Evolutionary conservation across 2,888 invertebrate genomes (phyloP), one percentile per base, ranked within the genome.

Genomic region (Leucophora obtusa): DNA sequence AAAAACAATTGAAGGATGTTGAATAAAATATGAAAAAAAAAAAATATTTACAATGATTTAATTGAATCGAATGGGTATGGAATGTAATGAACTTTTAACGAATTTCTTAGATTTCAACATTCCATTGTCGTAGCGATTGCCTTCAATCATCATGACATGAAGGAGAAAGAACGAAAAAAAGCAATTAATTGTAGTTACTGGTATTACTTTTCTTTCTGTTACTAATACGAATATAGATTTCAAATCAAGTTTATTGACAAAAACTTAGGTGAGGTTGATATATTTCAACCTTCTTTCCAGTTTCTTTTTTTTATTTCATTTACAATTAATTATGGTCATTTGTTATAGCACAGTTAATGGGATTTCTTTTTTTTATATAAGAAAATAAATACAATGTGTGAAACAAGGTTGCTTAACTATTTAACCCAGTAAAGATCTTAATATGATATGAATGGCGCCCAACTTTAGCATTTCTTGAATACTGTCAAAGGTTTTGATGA

Each of bases 321-420:
- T 18, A 1, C 28, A 62, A 47, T 28, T 62, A 62, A 50, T 62
- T 62, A 62, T 21, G 50, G 50, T 62, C 28, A 62, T 62, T 62
- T 62, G 62, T 60, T 21, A 38, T 3, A n/a, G 35, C 9, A 62
- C 6, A n/a, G 14, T 47, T 47, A 47, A n/a, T n/a, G n/a, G 4
- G 11, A 47, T 15, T 47, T 62, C 8, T 17, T n/a, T 50, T 62
- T n/a, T 2, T 14, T 17, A 6, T 18, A 47, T 15, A n/a, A n/a
- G 10, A 18, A 15, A 47, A 24, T 24, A 10, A 14, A 24, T 10
- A 10, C 60, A 47, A 60, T 54, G 18, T 24, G 47, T 21, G 11
- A 43, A 60, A 43, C 21, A 62, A 43, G 60, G 47, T 24, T 47
- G 14, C 6, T 18, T 21, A 28, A 28, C 6, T 7, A 28, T 28